phyloP scores from a whole-genome alignment of 37 sponge, comb jelly and placozoan genomes.

The Axinella damicornis region DNA sequence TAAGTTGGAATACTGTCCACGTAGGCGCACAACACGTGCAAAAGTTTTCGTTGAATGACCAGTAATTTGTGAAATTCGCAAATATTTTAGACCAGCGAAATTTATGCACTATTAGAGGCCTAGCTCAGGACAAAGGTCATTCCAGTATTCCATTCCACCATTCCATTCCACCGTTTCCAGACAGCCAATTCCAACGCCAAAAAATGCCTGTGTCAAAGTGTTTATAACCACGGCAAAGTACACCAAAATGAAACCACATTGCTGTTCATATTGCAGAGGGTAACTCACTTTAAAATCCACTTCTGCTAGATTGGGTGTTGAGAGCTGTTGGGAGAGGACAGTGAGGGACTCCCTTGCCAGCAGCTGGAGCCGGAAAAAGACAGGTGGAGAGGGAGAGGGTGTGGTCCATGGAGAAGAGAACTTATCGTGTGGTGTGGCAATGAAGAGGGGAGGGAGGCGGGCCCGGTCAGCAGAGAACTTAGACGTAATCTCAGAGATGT shows the following conservation, averaged over 20 bases:
- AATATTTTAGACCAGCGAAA: too few relatives aligned
- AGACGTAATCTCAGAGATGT: constrained; percentile 37
- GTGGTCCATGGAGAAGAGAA: constrained; percentile 48
- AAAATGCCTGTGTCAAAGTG: too few relatives aligned
- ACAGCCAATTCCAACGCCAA: too few relatives aligned
- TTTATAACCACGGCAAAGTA: background rate
- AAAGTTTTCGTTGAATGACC: too few relatives aligned
- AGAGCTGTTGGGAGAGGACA: background rate
- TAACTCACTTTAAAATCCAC: constrained; percentile 15
- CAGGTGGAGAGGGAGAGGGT: constrained; percentile 45
- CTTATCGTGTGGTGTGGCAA: constrained; percentile 76
- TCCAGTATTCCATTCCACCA: too few relatives aligned
- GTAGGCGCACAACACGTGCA: too few relatives aligned
- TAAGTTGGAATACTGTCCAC: too few relatives aligned
- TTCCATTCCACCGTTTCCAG: too few relatives aligned
- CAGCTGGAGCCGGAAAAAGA: constrained; percentile 32
- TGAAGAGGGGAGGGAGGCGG: constrained; percentile 77
- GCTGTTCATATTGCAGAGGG: background rate
- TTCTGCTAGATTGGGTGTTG: background rate
- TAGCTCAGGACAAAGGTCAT: too few relatives aligned
- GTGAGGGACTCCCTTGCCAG: constrained; percentile 63
- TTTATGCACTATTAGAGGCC: too few relatives aligned
- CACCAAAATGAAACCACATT: background rate
- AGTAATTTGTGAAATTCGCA: too few relatives aligned
- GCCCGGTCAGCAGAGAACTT: constrained; percentile 53